phyloP scores from a whole-genome alignment of 1,140 invertebrate species.

The Cecropterus lyciades region DNA sequence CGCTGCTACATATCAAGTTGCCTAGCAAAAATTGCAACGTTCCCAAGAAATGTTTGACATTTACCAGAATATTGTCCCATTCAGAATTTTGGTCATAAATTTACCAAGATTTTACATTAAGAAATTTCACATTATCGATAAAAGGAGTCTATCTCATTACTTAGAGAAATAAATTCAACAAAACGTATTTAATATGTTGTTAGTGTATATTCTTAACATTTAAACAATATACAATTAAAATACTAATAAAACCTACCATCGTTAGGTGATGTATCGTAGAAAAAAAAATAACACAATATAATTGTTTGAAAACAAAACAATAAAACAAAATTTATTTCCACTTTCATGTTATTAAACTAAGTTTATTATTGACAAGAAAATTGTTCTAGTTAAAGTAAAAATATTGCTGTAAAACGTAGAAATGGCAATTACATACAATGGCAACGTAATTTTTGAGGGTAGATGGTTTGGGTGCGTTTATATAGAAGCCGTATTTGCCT shows the following conservation, averaged over 20 bases:
- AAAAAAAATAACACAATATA: constrained; percentile 20
- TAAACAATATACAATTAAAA: constrained; percentile 36
- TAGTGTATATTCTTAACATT: constrained; percentile 31
- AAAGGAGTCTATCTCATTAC: no score
- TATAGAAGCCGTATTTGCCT: neutral
- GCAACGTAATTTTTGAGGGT: constrained; percentile 4
- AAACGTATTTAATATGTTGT: constrained; percentile 6
- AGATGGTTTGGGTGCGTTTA: constrained; percentile 9
- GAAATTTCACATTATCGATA: no score
- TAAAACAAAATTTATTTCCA: constrained; percentile 29
- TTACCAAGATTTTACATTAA: no score
- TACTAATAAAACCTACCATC: constrained; percentile 24
- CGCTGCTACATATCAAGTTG: no score
- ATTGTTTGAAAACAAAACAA: constrained; percentile 32
- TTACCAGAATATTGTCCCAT: no score
- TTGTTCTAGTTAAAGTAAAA: constrained; percentile 15
- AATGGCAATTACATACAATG: constrained; percentile 11
- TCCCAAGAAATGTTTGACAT: no score
- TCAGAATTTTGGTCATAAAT: no score
- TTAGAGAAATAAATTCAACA: constrained; percentile 8
- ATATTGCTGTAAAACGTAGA: neutral
- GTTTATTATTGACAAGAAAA: constrained; percentile 17
- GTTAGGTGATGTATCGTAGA: constrained; percentile 10
- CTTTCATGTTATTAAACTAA: constrained; percentile 30
- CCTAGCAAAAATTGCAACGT: no score